These are phyloP conservation scores for Callospermophilus lateralis DNA, from an alignment of 2,113 vertebrate species.

Conservation along the genomic window DNA sequence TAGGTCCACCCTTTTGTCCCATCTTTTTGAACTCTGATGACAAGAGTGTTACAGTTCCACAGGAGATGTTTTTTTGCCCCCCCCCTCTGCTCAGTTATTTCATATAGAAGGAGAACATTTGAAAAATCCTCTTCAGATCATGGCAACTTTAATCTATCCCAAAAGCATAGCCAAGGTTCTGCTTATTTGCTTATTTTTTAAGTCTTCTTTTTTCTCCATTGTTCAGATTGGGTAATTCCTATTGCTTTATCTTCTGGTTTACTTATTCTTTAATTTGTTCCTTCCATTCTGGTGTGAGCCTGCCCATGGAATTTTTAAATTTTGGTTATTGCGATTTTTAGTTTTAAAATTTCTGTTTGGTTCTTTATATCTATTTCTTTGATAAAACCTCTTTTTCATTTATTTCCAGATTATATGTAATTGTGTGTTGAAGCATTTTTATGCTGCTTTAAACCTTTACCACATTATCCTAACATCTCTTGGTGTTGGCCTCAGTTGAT, in stretches of 20 bases:
- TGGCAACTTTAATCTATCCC: slow-evolving; percentile 91
- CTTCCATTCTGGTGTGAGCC: not conserved
- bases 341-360: not conserved
- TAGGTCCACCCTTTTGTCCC: not conserved
- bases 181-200: not conserved
- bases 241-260: not conserved
- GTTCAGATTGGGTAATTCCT: not conserved
- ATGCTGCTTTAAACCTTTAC: not conserved
- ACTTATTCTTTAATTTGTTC: not conserved
- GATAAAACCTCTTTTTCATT: not conserved
- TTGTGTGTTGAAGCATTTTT: not conserved
- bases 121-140: slow-evolving; percentile 90
- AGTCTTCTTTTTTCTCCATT: not conserved
- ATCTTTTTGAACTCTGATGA: not conserved
- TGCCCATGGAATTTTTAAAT: not conserved
- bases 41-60: not conserved
- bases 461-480: not conserved
- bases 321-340: not conserved
- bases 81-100: slow-evolving; percentile 87
- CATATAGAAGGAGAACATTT: slow-evolving; percentile 89
- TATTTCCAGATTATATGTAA: not conserved
- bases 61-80: not conserved
- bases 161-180: slow-evolving; percentile 91
- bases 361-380: not conserved
- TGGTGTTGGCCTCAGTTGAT: not conserved